Evolutionary conservation across 2,888 invertebrate genomes (phyloP).

Genomic region (Buathra laborator): DNA sequence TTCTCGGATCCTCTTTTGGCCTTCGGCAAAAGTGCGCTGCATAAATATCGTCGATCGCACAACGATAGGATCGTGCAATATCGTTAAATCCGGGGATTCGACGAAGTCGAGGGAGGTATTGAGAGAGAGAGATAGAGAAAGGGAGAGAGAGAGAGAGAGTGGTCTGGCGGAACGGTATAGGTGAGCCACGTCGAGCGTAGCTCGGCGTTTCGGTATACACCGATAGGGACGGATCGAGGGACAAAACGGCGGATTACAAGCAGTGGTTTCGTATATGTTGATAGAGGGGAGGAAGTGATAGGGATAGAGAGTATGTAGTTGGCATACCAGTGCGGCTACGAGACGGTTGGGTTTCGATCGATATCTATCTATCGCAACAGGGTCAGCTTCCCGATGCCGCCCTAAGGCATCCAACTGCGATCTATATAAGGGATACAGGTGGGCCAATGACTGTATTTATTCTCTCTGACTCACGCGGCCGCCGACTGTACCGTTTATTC

Average conservation of each 20-base stretch:
- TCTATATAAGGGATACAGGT: background rate
- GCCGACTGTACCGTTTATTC: background rate
- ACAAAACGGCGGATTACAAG: conserved; percentile 57
- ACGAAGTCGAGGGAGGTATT: conserved; percentile 45
- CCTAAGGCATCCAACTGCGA: background rate
- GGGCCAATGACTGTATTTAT: background rate
- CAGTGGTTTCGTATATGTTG: conserved; percentile 53
- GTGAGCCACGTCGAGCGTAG: conserved; percentile 37
- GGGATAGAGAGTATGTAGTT: conserved; percentile 37
- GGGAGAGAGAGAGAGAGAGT: conserved; percentile 48
- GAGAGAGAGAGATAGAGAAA: conserved; percentile 56
- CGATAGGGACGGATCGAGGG: conserved; percentile 33
- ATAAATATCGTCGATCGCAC: conserved; percentile 58
- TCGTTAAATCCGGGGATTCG: conserved; percentile 63
- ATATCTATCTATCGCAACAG: conserved; percentile 33
- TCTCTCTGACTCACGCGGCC: background rate
- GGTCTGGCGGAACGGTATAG: conserved; percentile 42
- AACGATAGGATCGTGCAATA: conserved; percentile 63
- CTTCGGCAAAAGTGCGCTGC: conserved; percentile 48
- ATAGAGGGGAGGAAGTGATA: conserved; percentile 36
- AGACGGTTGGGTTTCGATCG: conserved; percentile 41
- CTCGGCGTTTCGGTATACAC: conserved; percentile 28
- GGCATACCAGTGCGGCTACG: conserved; percentile 31
- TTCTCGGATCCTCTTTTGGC: conserved; percentile 41
- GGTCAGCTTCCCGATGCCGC: conserved; percentile 16